Conservation (phyloP, 1,140 invertebrate genomes). For the Meloidogyne floridensis region DNA sequence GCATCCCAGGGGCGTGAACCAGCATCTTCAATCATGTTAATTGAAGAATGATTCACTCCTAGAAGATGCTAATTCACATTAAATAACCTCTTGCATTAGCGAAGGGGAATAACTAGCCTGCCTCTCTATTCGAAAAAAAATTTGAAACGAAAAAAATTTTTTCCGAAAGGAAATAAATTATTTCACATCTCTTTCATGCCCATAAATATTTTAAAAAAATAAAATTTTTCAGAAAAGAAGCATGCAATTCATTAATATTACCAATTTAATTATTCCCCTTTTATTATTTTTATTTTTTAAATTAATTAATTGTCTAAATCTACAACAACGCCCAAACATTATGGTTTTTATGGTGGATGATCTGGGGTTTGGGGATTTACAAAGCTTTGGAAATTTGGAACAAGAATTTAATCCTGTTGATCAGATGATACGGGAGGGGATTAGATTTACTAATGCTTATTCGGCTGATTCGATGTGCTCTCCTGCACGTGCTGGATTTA, state of each 20-base stretch:
- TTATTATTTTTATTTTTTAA: neutral
- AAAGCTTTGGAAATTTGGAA: conserved; percentile 19
- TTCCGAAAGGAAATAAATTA: no score
- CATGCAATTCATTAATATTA: neutral
- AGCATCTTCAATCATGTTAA: no score
- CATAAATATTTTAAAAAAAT: no score
- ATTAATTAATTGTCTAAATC: neutral
- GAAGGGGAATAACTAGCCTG: no score
- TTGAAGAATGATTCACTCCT: no score
- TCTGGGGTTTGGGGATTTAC: conserved; percentile 18
- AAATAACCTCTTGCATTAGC: no score
- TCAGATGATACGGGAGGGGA: conserved; percentile 31
- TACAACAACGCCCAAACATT: neutral
- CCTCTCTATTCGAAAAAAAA: no score
- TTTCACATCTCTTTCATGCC: no score
- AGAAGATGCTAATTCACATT: no score
- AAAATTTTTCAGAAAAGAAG: neutral
- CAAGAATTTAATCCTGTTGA: conserved; percentile 24
- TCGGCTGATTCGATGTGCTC: conserved; percentile 61
- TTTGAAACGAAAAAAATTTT: no score
- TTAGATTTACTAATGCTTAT: conserved; percentile 59
- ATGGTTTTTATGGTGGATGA: conserved; percentile 22
- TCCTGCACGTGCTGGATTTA: conserved; percentile 57
- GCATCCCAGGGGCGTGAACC: no score
- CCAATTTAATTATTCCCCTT: neutral